Evolutionary conservation across 2,797 vertebrate species (phyloP), one percentile per base, ranked within the genome.

Genomic region (Sebastiscus albofasciatus): DNA sequence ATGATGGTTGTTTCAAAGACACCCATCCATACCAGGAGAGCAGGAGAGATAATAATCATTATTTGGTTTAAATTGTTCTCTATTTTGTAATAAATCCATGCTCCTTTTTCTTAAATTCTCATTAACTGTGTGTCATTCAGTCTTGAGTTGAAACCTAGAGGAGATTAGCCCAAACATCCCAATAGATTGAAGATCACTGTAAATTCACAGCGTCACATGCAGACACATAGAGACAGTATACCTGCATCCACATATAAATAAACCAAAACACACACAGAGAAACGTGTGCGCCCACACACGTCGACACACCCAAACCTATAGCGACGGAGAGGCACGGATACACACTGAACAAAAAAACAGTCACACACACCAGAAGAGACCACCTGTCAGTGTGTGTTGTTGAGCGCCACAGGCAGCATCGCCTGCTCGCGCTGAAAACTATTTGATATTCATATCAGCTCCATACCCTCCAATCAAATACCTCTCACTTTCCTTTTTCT

Each of bases 381-480:
- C 77, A 85, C 67, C 88, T 89, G 86, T 92, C 88, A 81, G 54
- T 36, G 85, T 79, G 84, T 56, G 78, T 52, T 56, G 78, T 52
- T 5, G 75, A 71, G 69, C 59, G 24, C 81, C 79, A 82, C 85
- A 84, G 83, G 85, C 83, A 59, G 73, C 82, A 58, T 88, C 86
- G 84, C 80, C 74, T 81, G 61, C 84, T 82, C 9, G 2, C 22
- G 18, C 66, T 77, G 77, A 77, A 72, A 29, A 64, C 33, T 3
- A 64, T 91, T 90, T 91, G 87, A 89, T 88, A 89, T 92, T 89
- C 87, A 92, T 77, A 86, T 85, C 84, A 82, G 72, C 84, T 88
- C 59, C 34, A 65, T 70, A 71, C 71, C 60, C 81, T 79, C 66
- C 77, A 81, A 83, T 87, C 67, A 83, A 74, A 80, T 27, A 78